Evolutionary conservation across 2,888 invertebrate species (phyloP), one percentile per base, ranked within the genome.

Genomic region (Pandemis heparana): DNA sequence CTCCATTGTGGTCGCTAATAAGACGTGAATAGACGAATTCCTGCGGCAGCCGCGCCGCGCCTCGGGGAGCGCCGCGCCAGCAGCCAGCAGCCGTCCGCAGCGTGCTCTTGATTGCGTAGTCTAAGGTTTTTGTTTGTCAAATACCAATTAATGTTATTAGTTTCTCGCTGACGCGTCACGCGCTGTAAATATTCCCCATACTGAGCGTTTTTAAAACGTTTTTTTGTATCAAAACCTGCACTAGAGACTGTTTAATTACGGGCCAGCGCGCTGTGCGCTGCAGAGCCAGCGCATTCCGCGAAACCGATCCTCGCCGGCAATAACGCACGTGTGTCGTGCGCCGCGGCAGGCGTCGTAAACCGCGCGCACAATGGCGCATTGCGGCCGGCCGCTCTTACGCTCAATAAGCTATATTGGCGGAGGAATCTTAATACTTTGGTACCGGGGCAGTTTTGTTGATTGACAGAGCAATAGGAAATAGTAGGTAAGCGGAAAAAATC

Each of bases 1-100:
- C 74, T 61, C 75, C 43, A 77, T 83, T 79, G 79, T 80, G 67
- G 61, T 43, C 63, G 75, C 41, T 77, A 76, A 75, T 77, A 67
- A 76, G 70, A 68, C 76, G 69, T 77, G 80, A 79, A 80, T 78
- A 78, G 76, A 79, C 75, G 75, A 75, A 81, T 80, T 79, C 77
- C 71, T 18, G 46, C 70, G 9, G 38, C 53, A 14, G 66, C 68
- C 69, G 6, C 48, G 6, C n/a, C 14, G 5, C 46, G 46, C 14
- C 48, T 59, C 63, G 23, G 53, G 18, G 18, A 59, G 14, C 16
- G 38, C 46, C 48, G 5, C 46, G 46, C 14, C 48, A n/a, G 48
- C 14, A n/a, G 48, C 43, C 43, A 10, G 3, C 43, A 12, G 12
- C 12, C 4, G 12, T 12, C 43, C 1, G 43, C 43, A 12, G 5